Base-by-base conservation (phyloP, 2,113 vertebrate species). In the Dasyprocta punctata region DNA sequence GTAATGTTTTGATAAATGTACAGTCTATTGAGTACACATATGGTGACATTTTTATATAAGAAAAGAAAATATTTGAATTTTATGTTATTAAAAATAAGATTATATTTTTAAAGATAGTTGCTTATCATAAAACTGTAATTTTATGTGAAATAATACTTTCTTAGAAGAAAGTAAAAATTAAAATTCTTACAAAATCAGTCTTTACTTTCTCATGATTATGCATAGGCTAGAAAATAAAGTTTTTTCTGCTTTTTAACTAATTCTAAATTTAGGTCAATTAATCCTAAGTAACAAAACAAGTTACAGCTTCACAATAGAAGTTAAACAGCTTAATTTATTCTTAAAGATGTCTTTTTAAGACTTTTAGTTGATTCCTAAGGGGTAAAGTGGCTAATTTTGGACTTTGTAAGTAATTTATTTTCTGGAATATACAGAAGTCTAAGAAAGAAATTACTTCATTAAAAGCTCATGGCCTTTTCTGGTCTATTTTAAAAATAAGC, bases 231-330 rank as follows among this genome's bases (percentile, higher is more conserved):
- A 65, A 92, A 85, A 84, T 61, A 95, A 90, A 95, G 38, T 38
- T 54, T 96, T 94, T 75, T 28, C 19, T 94, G 11, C 92, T 82
- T 90, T 17, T 94, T 60, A 90, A 90, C 56, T 82, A 89, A 82
- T 95, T 92, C 71, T 94, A 90, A 96, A 95, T 95, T 97, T 95
- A 96, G 65, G 16, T 80, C 89, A 93, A 96, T 96, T 91, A 77
- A 89, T 90, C 73, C 56, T 41, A 95, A 92, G 82, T 58, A 90
- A 75, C 33, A 87, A 93, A 97, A 86, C 56, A 96, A 95, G 86
- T 44, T 36, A 17, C 52, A 85, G 22, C 20, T 82, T 95, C 3
- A 93, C 11, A 94, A 87, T 6, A 92, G 44, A 96, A 85, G 36
- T 52, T 73, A 82, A 96, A 60, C 58, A 86, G 61, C 47, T 94